Evolutionary conservation across 1,140 invertebrate species (phyloP).

Genomic region (Danaus melanippus): DNA sequence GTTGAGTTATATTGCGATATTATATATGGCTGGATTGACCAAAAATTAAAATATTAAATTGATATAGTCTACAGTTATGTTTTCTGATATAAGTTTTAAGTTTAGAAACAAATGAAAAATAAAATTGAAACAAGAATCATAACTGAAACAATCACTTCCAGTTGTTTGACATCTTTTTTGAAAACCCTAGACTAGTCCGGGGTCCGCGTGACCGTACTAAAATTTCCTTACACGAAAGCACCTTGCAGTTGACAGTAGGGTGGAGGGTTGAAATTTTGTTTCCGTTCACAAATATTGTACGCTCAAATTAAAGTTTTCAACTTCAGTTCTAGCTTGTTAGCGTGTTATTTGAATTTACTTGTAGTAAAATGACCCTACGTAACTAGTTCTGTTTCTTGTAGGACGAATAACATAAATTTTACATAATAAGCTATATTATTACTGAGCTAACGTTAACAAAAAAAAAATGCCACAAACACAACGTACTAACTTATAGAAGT

Average conservation of each 20-base stretch:
- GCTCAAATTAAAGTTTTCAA: constrained; percentile 49
- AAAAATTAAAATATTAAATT: too few relatives aligned
- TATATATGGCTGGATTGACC: too few relatives aligned
- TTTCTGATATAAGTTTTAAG: too few relatives aligned
- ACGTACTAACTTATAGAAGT: too few relatives aligned
- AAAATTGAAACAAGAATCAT: neutral
- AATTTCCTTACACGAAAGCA: constrained; percentile 56
- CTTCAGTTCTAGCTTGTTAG: constrained; percentile 46
- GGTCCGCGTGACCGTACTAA: constrained; percentile 44
- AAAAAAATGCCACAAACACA: too few relatives aligned
- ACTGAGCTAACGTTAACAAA: too few relatives aligned
- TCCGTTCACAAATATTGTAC: constrained; percentile 46
- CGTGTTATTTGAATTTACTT: constrained; percentile 25
- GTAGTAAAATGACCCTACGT: constrained; percentile 14
- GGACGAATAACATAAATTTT: too few relatives aligned
- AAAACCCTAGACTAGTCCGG: constrained; percentile 27
- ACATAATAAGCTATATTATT: too few relatives aligned
- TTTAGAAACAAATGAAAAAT: too few relatives aligned
- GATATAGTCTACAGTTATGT: too few relatives aligned
- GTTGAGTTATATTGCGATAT: too few relatives aligned
- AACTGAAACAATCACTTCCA: constrained; percentile 11
- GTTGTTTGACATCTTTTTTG: constrained; percentile 15
- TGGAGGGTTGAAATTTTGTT: constrained; percentile 27
- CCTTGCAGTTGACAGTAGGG: constrained; percentile 53
- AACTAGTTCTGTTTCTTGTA: constrained; percentile 8